Percentiles rank a stretch among this genome's conserved stretches.
phyloP scores from a whole-genome alignment of 2,797 vertebrate species.

The Gallinago nigripennis region DNA sequence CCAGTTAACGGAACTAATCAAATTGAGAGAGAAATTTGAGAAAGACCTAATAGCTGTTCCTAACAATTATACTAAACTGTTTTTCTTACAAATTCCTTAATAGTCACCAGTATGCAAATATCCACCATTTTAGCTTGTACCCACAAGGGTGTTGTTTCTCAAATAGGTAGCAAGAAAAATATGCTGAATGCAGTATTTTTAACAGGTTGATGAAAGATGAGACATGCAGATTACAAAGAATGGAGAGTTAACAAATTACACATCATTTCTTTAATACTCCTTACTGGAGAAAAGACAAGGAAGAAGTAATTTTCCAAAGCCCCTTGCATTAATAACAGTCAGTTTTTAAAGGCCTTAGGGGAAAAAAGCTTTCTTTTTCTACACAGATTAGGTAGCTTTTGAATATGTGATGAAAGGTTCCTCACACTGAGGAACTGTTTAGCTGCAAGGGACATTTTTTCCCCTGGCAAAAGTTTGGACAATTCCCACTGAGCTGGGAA shows the following conservation, averaged over 20 bases:
- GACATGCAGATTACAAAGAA: not conserved
- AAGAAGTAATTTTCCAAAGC: not conserved
- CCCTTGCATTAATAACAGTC: not conserved
- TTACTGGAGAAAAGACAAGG: not conserved
- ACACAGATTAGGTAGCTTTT: not conserved
- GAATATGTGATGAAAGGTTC: not conserved
- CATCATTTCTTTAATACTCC: not conserved
- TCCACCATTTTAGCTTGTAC: not conserved
- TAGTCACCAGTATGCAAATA: conserved; percentile 17
- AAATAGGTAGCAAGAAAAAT: not conserved
- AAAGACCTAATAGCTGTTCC: not conserved
- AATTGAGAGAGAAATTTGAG: not conserved
- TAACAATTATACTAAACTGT: not conserved
- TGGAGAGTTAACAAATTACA: not conserved
- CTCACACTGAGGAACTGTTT: not conserved
- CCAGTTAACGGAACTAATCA: not conserved
- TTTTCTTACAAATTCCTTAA: conserved; percentile 26
- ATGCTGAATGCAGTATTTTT: not conserved
- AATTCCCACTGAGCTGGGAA: not conserved
- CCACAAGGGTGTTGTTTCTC: not conserved
- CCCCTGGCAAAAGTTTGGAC: not conserved
- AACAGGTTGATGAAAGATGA: not conserved
- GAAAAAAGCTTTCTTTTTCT: not conserved
- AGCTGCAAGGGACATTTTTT: not conserved
- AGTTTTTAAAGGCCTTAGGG: not conserved